Evolutionary conservation across 2,797 vertebrate genomes (phyloP).

Genomic region (Sphenodon punctatus): DNA sequence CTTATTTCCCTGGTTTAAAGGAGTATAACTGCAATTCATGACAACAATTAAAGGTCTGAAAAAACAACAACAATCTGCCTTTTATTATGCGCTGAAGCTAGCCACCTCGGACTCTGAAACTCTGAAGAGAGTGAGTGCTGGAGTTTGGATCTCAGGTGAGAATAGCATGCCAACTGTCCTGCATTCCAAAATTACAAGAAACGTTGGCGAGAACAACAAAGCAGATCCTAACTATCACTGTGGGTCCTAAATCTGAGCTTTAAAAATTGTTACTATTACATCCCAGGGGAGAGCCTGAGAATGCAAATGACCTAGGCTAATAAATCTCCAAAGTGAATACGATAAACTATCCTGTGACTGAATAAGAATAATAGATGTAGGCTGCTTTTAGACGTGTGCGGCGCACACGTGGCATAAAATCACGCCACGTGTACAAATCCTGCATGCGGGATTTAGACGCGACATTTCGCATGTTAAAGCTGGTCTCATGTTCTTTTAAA

Average conservation of each 20-base stretch:
- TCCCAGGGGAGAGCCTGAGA: too few relatives aligned
- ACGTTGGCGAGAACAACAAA: neutral
- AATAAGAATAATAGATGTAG: too few relatives aligned
- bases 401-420: too few relatives aligned
- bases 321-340: too few relatives aligned
- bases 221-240: neutral
- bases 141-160: neutral
- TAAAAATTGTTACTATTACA: too few relatives aligned
- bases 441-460: too few relatives aligned
- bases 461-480: too few relatives aligned
- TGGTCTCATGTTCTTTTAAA: too few relatives aligned
- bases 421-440: too few relatives aligned
- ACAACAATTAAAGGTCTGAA: neutral
- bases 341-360: too few relatives aligned
- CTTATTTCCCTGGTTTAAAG: neutral
- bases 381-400: too few relatives aligned
- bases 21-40: neutral
- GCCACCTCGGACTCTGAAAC: neutral
- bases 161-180: neutral
- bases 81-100: neutral
- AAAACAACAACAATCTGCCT: neutral
- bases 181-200: neutral
- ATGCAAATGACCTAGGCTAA: too few relatives aligned
- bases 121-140: neutral
- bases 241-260: neutral